Conservation (phyloP, 1,140 invertebrate species). For the Patella vulgata region DNA sequence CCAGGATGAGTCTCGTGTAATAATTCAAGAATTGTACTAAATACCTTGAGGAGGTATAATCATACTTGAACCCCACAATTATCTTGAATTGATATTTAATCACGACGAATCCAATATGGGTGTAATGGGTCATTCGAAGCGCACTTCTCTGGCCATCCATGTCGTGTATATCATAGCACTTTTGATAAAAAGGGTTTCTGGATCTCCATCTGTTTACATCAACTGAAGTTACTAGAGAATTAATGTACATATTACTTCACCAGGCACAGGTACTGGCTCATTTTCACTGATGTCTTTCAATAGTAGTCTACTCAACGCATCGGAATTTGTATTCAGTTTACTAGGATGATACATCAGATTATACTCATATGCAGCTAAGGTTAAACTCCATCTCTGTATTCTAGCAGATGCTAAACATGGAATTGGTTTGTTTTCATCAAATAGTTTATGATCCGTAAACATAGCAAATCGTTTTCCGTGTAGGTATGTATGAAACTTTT, state of each 20-base stretch:
- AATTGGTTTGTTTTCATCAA: constrained; percentile 54
- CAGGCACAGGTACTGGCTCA: constrained; percentile 1
- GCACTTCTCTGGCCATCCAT: constrained; percentile 9
- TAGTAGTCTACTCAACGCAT: constrained; percentile 54
- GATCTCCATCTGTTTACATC: constrained; percentile 16
- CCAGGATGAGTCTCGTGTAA: neutral
- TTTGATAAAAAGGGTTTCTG: constrained; percentile 11
- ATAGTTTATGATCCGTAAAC: constrained; percentile 69
- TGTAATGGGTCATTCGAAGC: constrained; percentile 13
- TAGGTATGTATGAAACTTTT: constrained; percentile 70
- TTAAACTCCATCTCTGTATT: constrained; percentile 50
- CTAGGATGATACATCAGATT: constrained; percentile 58
- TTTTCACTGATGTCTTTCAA: neutral
- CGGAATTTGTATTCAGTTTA: constrained; percentile 58
- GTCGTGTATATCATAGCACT: constrained; percentile 2
- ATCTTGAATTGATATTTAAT: neutral
- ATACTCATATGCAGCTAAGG: constrained; percentile 49
- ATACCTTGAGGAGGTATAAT: neutral
- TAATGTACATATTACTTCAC: constrained; percentile 13
- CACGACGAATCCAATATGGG: too few species aligned
- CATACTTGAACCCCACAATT: neutral
- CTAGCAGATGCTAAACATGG: constrained; percentile 51
- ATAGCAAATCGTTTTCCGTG: constrained; percentile 65
- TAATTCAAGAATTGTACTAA: neutral
- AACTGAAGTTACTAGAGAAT: constrained; percentile 8